Conservation (phyloP, 2,797 vertebrate genomes). For the Eurystomus glaucurus region DNA sequence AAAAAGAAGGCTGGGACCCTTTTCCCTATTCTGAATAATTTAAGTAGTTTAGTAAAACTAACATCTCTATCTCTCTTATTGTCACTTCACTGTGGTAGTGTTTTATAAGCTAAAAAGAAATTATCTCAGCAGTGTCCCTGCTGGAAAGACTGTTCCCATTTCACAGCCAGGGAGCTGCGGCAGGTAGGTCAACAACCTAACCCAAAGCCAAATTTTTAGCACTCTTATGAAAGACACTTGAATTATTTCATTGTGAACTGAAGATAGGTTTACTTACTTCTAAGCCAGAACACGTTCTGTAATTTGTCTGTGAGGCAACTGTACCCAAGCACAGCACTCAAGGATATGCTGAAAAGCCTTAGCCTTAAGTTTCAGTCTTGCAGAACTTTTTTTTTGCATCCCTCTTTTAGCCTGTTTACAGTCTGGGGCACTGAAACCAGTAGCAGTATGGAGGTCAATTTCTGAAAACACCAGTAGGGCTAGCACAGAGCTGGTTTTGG, state of each 20-base stretch:
- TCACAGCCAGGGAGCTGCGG: constrained; percentile 13
- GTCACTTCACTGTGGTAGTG: not conserved
- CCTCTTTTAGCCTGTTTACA: not conserved
- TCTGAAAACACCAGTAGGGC: constrained; percentile 39
- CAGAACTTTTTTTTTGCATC: not conserved
- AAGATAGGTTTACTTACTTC: constrained; percentile 3
- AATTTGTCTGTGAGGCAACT: not conserved
- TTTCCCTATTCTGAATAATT: constrained; percentile 4
- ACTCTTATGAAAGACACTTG: constrained; percentile 20
- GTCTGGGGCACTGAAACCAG: not conserved
- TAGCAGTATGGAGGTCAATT: not conserved
- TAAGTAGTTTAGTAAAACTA: constrained; percentile 32
- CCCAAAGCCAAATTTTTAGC: constrained; percentile 2
- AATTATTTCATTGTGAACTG: not conserved
- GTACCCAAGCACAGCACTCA: not conserved
- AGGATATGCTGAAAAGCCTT: not conserved
- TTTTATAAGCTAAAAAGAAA: constrained; percentile 45
- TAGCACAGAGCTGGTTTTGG: constrained; percentile 48
- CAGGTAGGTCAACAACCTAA: constrained; percentile 42
- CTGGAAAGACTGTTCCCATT: constrained; percentile 44
- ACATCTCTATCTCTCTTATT: not conserved
- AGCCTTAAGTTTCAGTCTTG: not conserved
- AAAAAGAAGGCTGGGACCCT: not conserved
- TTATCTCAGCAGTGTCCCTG: not conserved
- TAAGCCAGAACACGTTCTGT: not conserved